Base-by-base conservation (phyloP, 2,113 vertebrate species). In the Aplodontia rufa region DNA sequence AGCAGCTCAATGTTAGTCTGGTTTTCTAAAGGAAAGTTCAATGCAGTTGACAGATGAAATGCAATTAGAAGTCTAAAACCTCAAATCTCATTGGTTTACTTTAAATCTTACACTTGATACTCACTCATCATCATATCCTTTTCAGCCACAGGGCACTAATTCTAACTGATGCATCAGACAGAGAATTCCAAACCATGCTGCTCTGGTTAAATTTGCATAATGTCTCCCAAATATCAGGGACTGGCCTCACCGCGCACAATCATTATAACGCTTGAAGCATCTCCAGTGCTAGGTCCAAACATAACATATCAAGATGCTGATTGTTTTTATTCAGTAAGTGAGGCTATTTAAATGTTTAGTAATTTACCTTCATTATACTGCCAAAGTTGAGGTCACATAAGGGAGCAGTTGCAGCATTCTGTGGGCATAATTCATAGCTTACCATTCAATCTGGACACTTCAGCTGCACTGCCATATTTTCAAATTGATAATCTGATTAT, bases 351-450 rank as follows among this genome's bases (percentile, higher is more conserved):
- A 94, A 87, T 42, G 3, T 85, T 71, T 55, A 96, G 40, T 91
- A 88, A 95, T 91, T 96, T 95, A 92, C 82, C 28, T 96, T 94
- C 71, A 95, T 85, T 93, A 95, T 86, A 55, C 32, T 95, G n/a
- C 45, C 40, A 89, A 90, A 90, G 74, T 76, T 87, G 47, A 96
- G 35, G 72, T 75, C 85, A 86, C 69, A 92, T 82, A 95, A 87
- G 53, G 47, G 37, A 87, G 24, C 28, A 96, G 53, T 13, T 92
- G n/a, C n/a, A 79, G 62, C 45, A 76, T 87, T 94, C 81, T 75
- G 12, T 69, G 79, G 64, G 35, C 69, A 87, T 87, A 96, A 93
- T 95, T 87, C 53, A 92, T 66, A 93, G 58, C 22, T 76, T 93
- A 62, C 32, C 28, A 94, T 90, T 94, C 75, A 84, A 90, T 81